Evolutionary conservation across 2,888 invertebrate genomes (phyloP).

Genomic region (Alloplasta piceator): DNA sequence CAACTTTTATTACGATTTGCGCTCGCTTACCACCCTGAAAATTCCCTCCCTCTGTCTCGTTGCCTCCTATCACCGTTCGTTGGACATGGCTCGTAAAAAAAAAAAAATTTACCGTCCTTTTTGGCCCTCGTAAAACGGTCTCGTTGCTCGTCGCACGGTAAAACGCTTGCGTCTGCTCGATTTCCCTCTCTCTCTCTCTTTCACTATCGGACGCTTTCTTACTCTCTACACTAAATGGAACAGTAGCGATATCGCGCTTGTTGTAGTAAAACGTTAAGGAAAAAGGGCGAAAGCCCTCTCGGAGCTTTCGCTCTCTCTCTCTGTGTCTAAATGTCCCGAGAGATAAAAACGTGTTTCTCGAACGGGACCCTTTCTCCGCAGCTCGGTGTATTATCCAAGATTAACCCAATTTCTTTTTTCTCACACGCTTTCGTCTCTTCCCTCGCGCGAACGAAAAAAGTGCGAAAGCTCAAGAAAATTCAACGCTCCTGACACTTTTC

Average conservation of each 20-base stretch:
- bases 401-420: conserved; percentile 54
- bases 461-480: too few species aligned
- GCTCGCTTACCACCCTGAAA: neutral
- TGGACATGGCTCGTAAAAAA: conserved; percentile 40
- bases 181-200: conserved; percentile 18
- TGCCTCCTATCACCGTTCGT: neutral
- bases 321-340: conserved; percentile 1
- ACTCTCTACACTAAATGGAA: conserved; percentile 1
- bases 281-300: neutral
- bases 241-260: conserved; percentile 13
- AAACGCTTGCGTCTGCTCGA: conserved; percentile 42
- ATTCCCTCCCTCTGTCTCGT: neutral
- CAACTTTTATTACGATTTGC: conserved; percentile 54
- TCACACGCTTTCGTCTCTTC: conserved; percentile 8
- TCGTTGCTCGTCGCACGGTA: conserved; percentile 50
- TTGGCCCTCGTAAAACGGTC: conserved; percentile 49
- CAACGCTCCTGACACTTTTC: too few species aligned
- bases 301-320: conserved; percentile 12
- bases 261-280: conserved; percentile 16
- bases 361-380: neutral
- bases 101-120: conserved; percentile 56
- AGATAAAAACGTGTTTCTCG: conserved; percentile 8
- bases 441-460: too few species aligned
- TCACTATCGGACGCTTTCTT: neutral
- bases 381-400: conserved; percentile 40